Conservation (phyloP, 1,140 invertebrate genomes). For the Gryon sp. region DNA sequence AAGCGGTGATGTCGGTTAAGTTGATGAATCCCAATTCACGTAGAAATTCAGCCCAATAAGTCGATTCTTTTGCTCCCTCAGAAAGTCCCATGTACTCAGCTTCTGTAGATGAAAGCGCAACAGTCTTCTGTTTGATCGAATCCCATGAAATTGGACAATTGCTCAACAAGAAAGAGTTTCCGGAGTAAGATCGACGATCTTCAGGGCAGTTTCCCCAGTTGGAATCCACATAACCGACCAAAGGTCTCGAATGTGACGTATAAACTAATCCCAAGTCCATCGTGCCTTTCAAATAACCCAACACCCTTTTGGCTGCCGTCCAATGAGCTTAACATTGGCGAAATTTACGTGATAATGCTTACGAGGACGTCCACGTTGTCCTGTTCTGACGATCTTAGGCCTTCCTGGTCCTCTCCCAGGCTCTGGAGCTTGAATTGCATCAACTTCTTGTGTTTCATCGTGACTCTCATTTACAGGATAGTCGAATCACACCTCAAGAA, state of each 20-base stretch:
- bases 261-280: not conserved
- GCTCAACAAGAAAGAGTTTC: slow-evolving; percentile 29
- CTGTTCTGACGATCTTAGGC: not conserved
- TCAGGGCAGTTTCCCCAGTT: slow-evolving; percentile 57
- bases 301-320: not conserved
- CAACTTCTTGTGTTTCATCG: too few species aligned
- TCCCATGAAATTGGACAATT: slow-evolving; percentile 39
- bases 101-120: too few species aligned
- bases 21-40: slow-evolving; percentile 20
- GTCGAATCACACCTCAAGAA: too few species aligned
- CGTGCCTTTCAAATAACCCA: not conserved
- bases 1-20: not conserved
- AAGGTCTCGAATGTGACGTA: not conserved
- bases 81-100: too few species aligned
- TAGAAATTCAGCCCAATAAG: slow-evolving; percentile 38
- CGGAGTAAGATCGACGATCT: slow-evolving; percentile 59
- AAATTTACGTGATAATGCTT: too few species aligned
- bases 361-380: not conserved
- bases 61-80: slow-evolving; percentile 47
- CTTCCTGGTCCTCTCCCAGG: not conserved
- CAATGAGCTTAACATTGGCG: too few species aligned
- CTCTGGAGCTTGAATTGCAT: too few species aligned
- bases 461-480: too few species aligned
- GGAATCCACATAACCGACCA: slow-evolving; percentile 46
- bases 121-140: slow-evolving; percentile 52